Evolutionary conservation across 2,113 vertebrate species (phyloP).

Genomic region (Cebus imitator): DNA sequence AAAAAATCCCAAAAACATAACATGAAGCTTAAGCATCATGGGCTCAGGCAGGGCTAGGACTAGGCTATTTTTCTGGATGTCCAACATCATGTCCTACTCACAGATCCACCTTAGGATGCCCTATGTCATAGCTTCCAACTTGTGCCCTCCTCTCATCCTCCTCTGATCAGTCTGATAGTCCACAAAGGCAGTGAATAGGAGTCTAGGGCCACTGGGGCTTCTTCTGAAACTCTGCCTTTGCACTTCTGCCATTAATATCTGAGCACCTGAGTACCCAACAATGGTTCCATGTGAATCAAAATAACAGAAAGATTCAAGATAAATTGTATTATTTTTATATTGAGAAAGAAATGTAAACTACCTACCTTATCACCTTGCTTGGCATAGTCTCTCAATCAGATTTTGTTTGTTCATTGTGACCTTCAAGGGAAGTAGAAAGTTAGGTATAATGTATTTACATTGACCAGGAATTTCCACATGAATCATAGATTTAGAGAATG

Average conservation of each 20-base stretch:
- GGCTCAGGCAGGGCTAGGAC: neutral
- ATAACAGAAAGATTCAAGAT: neutral
- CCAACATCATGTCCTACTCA: neutral
- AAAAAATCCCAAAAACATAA: neutral
- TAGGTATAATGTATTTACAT: neutral
- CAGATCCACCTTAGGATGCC: neutral
- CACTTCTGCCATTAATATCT: too few species aligned
- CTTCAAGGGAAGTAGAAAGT: neutral
- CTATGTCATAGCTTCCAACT: neutral
- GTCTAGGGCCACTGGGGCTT: neutral
- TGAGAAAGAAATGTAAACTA: neutral
- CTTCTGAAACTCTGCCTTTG: neutral
- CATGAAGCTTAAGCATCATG: neutral
- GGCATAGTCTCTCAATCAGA: neutral
- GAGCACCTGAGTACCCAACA: neutral
- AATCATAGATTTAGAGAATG: neutral
- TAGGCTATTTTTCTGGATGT: neutral
- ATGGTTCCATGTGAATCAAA: neutral
- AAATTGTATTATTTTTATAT: neutral
- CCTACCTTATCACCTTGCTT: neutral
- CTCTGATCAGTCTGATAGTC: neutral
- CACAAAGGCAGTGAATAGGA: neutral
- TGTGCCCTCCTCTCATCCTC: fast-evolving
- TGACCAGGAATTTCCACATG: neutral
- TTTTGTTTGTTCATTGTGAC: neutral